Evolutionary conservation across 2,113 vertebrate species (phyloP), one percentile per base, ranked within the genome.

Genomic region (Stigmatopora argus): DNA sequence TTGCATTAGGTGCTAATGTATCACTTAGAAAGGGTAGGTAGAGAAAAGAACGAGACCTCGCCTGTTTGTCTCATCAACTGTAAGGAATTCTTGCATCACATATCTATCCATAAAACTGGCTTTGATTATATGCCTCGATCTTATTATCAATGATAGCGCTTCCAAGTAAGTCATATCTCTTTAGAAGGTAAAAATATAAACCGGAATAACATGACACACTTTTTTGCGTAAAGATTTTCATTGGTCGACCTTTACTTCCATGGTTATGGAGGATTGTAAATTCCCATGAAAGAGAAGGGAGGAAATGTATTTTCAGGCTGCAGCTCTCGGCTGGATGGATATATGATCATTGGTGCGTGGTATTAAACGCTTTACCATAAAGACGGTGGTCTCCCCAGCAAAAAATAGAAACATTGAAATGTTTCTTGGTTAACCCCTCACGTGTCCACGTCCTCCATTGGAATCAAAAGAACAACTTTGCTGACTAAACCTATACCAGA

Each of bases 401-500:
- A 82, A 74, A 77, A 78, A 81, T 80, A 82, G 78, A 77, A 77
- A 76, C 80, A 44, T 73, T 48, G 31, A 72, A 76, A 85, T 81
- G 77, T 81, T 67, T 48, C 71, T 58, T 31, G 71, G 47, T 71
- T 62, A 67, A 78, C 69, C 35, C 35, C 34, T 70, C 21, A 2
- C 62, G 44, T 44, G 57, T 62, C 34, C 51, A 31, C 15, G 38
- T 41, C 48, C 69, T 44, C 5, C 17, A 3, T 21, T 3, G 18
- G 47, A 62, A 41, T 12, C 8, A 41, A 48, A 61, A 9, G 14
- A 72, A 55, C 9, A 71, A 10, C 14, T 17, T 48, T 21, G 11
- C 12, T 41, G 12, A 17, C 18, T 60, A 11, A 18, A 23, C 34
- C 4, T 26, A 14, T 34, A 51, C 51, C 5, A 23, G 13, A 46